Evolutionary conservation across 2,113 vertebrate species (phyloP), one percentile per base, ranked within the genome.

Genomic region (Phyllopteryx taeniolatus): DNA sequence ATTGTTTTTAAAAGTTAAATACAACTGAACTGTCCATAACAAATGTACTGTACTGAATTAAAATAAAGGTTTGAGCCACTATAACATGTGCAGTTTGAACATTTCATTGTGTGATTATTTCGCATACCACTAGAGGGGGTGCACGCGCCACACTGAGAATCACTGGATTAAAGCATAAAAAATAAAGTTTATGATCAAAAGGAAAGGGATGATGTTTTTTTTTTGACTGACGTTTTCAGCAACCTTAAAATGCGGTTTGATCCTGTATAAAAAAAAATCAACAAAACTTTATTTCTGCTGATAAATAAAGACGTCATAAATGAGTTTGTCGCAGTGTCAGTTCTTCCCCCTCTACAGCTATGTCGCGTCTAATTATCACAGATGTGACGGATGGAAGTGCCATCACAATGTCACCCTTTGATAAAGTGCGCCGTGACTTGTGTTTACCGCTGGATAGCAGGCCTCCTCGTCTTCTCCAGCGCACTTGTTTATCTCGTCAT

Each of bases 301-400:
- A 15, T 8, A 35, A 61, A 61, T n/a, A 57, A 35, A 17, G 31
- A 35, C 31, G 59, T 57, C 56, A 57, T 57, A 12, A 27, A 27
- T 51, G 49, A 51, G 17, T 51, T 51, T 57, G 68, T 20, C 61
- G 53, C 47, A 39, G 43, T 54, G 59, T 60, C 53, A 15, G 33
- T 73, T 71, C 72, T 81, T 69, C 61, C 71, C 71, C 51, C 31
- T 27, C 8, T 77, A 66, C 68, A 79, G 66, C 71, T 76, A 84
- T 60, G 68, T 44, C 43, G 42, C 22, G 51, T 63, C 68, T 85
- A 85, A 87, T 82, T 79, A 87, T 82, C 76, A 63, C 35, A 46
- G 70, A 57, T 70, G 76, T 84, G 69, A 82, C 75, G 70, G 61
- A 75, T 82, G 83, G 86, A 80, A 79, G 82, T 77, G 67, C 72